A percentile compares a stretch with the other conserved stretches of the same genome.
phyloP scores from a whole-genome alignment of 2,888 invertebrate species.

The Polyploca ridens region DNA sequence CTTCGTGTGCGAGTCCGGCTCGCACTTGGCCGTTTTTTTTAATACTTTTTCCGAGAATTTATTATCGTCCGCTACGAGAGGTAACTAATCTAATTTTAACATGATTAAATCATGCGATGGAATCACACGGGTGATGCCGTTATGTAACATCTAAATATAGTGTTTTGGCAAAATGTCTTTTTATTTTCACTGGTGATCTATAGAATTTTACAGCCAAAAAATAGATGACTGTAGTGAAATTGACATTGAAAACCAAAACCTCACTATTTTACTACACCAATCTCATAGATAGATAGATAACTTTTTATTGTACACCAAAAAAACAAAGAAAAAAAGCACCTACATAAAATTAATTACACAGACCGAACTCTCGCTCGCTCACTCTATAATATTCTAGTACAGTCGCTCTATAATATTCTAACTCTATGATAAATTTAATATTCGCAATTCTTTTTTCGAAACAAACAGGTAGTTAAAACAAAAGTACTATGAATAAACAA shows the following conservation, averaged over 20 bases:
- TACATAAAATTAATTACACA: no score
- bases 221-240: no score
- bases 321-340: no score
- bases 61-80: background rate
- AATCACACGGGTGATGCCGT: slow-evolving; percentile 12
- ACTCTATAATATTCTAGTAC: no score
- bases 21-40: background rate
- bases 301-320: no score
- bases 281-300: no score
- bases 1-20: background rate
- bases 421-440: no score
- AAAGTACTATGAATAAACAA: slow-evolving; percentile 26
- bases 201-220: background rate
- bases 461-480: slow-evolving; percentile 19
- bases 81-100: slow-evolving; percentile 2
- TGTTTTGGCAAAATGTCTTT: slow-evolving; percentile 2
- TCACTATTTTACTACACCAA: no score
- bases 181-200: background rate
- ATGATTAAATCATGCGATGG: slow-evolving; percentile 9
- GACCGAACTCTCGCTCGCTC: no score
- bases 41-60: background rate
- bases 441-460: slow-evolving; percentile 25
- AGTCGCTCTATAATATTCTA: no score
- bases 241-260: no score
- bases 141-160: background rate